Evolutionary conservation across 1,140 invertebrate genomes (phyloP), one percentile per base, ranked within the genome.

Genomic region (Nilaparvata lugens): DNA sequence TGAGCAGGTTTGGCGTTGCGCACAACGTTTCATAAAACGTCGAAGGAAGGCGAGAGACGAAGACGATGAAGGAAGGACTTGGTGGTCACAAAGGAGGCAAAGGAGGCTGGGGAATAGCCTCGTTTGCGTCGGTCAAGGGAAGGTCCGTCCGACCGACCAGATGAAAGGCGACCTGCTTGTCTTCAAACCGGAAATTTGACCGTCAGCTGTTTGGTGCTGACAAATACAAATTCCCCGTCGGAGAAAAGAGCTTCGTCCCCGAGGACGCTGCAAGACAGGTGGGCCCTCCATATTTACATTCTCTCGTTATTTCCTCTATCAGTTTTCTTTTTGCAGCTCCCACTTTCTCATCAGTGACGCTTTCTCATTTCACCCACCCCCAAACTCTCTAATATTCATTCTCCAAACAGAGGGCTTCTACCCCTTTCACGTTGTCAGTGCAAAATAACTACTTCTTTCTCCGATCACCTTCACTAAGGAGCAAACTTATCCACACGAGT

Each of bases 161-260:
- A 60, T 60, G 59, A 60, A 60, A 60, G 51, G 59, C 21, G 38
- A 40, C 16, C 25, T 60, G 59, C 59, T 60, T 60, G 59, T 60
- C 59, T 60, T 60, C 23, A 31, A 16, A 40, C 59, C 59, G 59
- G 59, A 60, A 60, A 60, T 60, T 60, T 60, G 59, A 60, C 59
- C 59, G 59, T 60, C 59, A 55, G 51, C 28, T 60, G 59, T 60
- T 60, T 60, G 59, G 18, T 43, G n/a, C 31, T 55, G 59, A 55
- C 52, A 60, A 60, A 59, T 48, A 59, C 42, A 59, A 52, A 60
- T 60, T 55, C 59, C 51, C 59, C 45, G 52, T 31, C 38, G 19
- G 58, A 25, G 53, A 55, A 55, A 55, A 55, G 53, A 55, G 53
- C 45, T 7, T 6, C 16, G 21, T 48, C 45, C 45, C 45, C 18